Percentiles rank a stretch among this genome's conserved stretches.
Evolutionary conservation across 92 coral and sea anemone species (phyloP).

Genomic region (Virgularia gustaviana): DNA sequence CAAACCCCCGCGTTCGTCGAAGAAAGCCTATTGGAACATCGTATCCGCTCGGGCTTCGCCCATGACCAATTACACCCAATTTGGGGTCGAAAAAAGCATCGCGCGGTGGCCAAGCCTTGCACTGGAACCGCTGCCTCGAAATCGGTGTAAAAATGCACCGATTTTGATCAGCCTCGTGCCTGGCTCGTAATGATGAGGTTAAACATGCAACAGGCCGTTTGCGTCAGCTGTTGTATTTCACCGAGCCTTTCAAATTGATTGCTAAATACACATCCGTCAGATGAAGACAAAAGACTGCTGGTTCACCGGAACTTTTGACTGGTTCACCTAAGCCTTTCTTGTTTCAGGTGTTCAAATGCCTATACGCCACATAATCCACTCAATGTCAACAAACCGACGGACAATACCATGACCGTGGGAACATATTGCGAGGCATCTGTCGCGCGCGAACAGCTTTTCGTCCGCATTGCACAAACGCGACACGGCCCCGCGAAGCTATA

Average conservation of each 20-base stretch:
- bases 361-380: constrained; percentile 24
- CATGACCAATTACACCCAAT: constrained; percentile 11
- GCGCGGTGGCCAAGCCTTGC: background rate
- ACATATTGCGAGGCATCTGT: constrained; percentile 11
- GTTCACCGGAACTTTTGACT: constrained; percentile 30
- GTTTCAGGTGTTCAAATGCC: constrained; percentile 36
- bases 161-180: too few species aligned
- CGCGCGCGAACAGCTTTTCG: background rate
- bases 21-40: constrained; percentile 34
- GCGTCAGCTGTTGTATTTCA: constrained; percentile 30
- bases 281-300: constrained; percentile 23
- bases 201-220: constrained; percentile 9
- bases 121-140: background rate
- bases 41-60: constrained; percentile 2
- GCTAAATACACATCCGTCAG: constrained; percentile 39
- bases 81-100: background rate
- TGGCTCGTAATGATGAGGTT: background rate
- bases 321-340: constrained; percentile 27
- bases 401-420: constrained; percentile 38
- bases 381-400: constrained; percentile 29
- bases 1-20: constrained; percentile 36
- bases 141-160: too few species aligned
- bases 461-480: background rate
- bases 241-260: constrained; percentile 25
- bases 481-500: too few species aligned